Evolutionary conservation across 2,113 vertebrate species (phyloP).

Genomic region (Laterallus jamaicensis): DNA sequence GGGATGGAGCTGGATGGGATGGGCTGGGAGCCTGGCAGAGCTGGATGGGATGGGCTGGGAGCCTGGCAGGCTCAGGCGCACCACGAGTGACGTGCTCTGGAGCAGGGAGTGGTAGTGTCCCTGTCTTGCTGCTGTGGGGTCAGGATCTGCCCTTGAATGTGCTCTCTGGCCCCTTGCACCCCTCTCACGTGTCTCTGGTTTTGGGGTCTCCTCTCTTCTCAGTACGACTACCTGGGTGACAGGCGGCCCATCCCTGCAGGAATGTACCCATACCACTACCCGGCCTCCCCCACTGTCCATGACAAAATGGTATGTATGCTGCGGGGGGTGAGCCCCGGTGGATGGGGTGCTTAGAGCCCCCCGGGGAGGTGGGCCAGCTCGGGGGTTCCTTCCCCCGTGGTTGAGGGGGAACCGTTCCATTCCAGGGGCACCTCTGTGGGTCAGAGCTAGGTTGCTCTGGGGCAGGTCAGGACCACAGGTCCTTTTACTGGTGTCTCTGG

Average conservation of each 20-base stretch:
- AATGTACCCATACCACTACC: constrained; percentile 89
- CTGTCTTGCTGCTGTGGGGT: accelerated
- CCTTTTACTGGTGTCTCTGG: neutral
- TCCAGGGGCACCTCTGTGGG: neutral
- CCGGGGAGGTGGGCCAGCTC: accelerated
- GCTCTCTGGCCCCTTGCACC: neutral
- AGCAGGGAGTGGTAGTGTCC: accelerated
- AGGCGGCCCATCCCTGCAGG: constrained; percentile 86
- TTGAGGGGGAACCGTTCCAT: neutral
- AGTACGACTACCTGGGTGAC: constrained; percentile 93
- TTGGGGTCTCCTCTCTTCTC: constrained; percentile 63
- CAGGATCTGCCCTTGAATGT: neutral
- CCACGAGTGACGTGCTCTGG: accelerated
- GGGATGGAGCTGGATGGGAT: neutral
- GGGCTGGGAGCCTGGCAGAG: neutral
- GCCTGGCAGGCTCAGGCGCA: neutral
- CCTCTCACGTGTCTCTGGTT: neutral
- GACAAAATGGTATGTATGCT: constrained; percentile 89
- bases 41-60: neutral
- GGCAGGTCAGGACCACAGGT: neutral
- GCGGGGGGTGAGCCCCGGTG: accelerated
- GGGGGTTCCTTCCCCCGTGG: neutral
- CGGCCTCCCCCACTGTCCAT: constrained; percentile 87
- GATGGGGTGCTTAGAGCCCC: neutral
- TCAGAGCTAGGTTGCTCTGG: neutral